Percentiles rank a stretch among this genome's conserved stretches.
phyloP scores from a whole-genome alignment of 1,140 invertebrate genomes.

The Drosophila kepulauana region DNA sequence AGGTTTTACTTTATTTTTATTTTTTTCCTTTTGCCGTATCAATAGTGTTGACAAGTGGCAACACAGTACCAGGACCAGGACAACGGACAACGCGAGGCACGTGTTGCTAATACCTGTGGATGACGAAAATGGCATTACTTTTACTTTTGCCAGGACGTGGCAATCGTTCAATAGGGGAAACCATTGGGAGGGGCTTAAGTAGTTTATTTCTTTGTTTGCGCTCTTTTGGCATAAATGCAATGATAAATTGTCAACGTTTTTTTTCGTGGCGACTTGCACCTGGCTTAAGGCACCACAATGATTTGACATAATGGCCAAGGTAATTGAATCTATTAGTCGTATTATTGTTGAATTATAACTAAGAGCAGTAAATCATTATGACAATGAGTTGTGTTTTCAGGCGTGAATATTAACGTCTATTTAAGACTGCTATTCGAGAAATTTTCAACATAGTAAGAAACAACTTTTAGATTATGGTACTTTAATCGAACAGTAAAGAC shows the following conservation, averaged over 20 bases:
- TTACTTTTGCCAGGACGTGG: constrained; percentile 58
- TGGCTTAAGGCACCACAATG: constrained; percentile 15
- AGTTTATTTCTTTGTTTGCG: constrained; percentile 67
- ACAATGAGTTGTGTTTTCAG: constrained; percentile 4
- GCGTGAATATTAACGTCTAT: background rate
- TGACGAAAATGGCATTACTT: constrained; percentile 76
- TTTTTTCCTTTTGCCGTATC: constrained; percentile 31
- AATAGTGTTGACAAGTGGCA: constrained; percentile 53
- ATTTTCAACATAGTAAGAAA: too few relatives aligned
- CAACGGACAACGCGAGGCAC: constrained; percentile 39
- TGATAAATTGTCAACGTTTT: constrained; percentile 50
- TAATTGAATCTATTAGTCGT: constrained; percentile 17
- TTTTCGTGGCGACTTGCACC: constrained; percentile 16
- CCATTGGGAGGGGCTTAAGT: constrained; percentile 44
- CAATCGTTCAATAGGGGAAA: background rate
- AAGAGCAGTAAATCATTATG: background rate
- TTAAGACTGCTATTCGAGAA: too few relatives aligned
- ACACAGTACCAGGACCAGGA: background rate
- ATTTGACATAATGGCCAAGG: constrained; percentile 17
- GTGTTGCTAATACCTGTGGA: constrained; percentile 77
- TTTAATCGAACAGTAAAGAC: too few relatives aligned
- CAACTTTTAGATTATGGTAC: too few relatives aligned
- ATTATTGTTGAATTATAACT: background rate
- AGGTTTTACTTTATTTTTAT: background rate
- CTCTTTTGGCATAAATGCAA: constrained; percentile 43